Evolutionary conservation across 2,113 vertebrate species (phyloP).

Genomic region (Oncorhynchus kisutch): DNA sequence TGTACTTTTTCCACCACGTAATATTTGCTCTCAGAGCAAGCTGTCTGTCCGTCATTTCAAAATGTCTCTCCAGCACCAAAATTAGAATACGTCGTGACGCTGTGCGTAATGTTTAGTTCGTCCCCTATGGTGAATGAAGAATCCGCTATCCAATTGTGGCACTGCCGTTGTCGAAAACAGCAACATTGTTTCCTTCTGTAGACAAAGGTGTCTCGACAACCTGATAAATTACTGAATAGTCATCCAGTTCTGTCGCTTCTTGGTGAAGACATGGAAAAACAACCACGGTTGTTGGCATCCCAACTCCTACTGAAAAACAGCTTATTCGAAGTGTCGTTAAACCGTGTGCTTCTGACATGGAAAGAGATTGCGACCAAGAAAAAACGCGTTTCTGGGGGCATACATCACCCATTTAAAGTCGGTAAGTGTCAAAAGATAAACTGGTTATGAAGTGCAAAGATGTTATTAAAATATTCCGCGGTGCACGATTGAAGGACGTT

Average conservation of each 20-base stretch:
- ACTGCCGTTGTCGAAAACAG: background rate
- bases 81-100: slow-evolving; percentile 27
- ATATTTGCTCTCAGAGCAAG: background rate
- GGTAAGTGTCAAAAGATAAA: slow-evolving; percentile 12
- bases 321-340: slow-evolving; percentile 23
- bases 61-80: background rate
- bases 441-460: no score
- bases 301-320: slow-evolving; percentile 13
- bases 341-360: slow-evolving; percentile 22
- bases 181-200: background rate
- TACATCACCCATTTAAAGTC: slow-evolving; percentile 6
- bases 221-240: background rate
- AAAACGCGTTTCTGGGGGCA: background rate
- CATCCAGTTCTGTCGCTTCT: background rate
- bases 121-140: background rate
- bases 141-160: slow-evolving; percentile 23
- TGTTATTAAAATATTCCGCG: background rate
- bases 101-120: background rate
- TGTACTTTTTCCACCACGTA: no score
- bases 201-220: background rate
- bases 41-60: background rate
- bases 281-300: slow-evolving; percentile 16
- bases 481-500: background rate
- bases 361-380: slow-evolving; percentile 5
- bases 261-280: slow-evolving; percentile 24